Evolutionary conservation across 37 sponge, comb jelly and placozoan species (phyloP), one percentile per base, ranked within the genome.

Genomic region (Axinella damicornis): DNA sequence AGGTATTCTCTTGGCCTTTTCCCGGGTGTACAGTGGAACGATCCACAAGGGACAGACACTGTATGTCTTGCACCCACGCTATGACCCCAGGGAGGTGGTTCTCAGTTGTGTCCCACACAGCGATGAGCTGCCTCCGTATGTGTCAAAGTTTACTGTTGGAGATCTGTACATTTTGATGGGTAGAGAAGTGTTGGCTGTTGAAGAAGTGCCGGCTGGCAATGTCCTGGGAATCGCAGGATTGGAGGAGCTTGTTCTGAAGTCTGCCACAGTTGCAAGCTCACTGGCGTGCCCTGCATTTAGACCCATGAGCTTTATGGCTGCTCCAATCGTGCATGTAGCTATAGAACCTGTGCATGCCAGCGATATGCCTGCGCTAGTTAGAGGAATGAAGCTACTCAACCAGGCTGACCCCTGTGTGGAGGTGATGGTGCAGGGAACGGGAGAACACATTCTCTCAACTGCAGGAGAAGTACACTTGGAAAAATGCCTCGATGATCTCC

Each of bases 401-500:
- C 94, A 95, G 64, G 92, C 95, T 20, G 99, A 99, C 66, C 94
- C 99, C 12, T 90, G 95, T 66, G 97, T 99, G 20, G 88, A 95
- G 68, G 71, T 90, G 20, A 77, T 68, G 13, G 80, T 96, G 6
- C 89, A 93, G 64, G 95, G 88, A 52, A 91, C 97, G 2, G 99
- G 99, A 14, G 99, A 99, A 59, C 89, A 90, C 60, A 78, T 99
- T 1, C 79, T 99, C 0, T 69, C 84, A 22, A 87, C 95, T 13
- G 92, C 97, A 0, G 99, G 99, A 30, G 99, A 99, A 83, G 99
- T 99, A 17, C 99, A 99, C 65, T 79, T 99, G 36, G 79, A 95
- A 69, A 89, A 92, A 30, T 99, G 99, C 69, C 54, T 99, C 33
- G 90, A 96, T 35, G 99, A 99, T 77, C 88, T 99, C 53, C 71